A percentile compares a stretch with the other conserved stretches of the same genome.
Conservation (phyloP, 2,113 vertebrate genomes). For the Neotragus moschatus region DNA sequence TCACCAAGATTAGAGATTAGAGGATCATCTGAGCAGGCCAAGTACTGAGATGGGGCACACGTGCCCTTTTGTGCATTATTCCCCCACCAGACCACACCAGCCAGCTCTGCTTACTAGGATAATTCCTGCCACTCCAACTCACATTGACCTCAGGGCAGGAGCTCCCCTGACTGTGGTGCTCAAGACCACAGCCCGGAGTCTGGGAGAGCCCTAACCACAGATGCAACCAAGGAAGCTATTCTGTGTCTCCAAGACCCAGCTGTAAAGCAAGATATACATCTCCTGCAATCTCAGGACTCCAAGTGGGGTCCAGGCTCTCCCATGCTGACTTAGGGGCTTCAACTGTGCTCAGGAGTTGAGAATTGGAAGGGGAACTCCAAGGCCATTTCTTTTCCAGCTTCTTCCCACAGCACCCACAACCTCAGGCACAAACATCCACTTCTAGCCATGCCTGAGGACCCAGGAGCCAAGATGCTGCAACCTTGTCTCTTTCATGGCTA, state of each 20-base stretch:
- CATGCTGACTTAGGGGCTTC: neutral
- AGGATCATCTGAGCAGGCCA: neutral
- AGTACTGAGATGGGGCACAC: neutral
- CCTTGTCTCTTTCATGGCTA: neutral
- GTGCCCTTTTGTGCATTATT: neutral
- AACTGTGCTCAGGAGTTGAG: neutral
- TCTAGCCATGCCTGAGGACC: neutral
- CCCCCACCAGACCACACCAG: neutral
- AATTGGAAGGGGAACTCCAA: neutral
- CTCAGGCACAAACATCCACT: neutral
- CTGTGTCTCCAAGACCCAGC: neutral
- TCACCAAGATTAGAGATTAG: neutral
- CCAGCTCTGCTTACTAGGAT: neutral
- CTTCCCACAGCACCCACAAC: neutral
- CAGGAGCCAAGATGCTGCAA: neutral
- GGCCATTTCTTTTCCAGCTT: neutral
- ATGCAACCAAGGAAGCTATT: neutral
- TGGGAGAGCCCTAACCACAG: neutral
- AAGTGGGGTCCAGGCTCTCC: neutral
- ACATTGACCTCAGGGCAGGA: neutral
- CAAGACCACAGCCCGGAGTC: neutral
- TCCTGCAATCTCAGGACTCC: neutral
- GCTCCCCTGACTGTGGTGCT: neutral
- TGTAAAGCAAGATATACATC: neutral
- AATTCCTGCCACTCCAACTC: neutral